Evolutionary conservation across 2,888 invertebrate genomes (phyloP), one percentile per base, ranked within the genome.

Genomic region (Syrista parreyssii): DNA sequence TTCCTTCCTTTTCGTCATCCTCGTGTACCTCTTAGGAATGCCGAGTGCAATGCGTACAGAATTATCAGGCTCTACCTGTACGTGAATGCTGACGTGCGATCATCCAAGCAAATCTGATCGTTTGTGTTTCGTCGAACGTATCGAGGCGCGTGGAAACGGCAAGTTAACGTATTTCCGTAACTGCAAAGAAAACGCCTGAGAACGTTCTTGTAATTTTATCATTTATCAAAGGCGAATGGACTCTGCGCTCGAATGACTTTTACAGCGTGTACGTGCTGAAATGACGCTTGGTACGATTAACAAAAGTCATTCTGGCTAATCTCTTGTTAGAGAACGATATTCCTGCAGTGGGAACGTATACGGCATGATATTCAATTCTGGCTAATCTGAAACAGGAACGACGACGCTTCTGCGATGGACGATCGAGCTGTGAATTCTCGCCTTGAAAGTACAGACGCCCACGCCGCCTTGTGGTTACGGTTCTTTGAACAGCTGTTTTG

Each of bases 11-110:
- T 55, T 2, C 55, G 55, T 55, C 55, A 55, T 23, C 55, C 55
- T 55, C 12, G 33, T 6, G 71, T 72, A 77, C 77, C 77, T 73
- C 35, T 68, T 68, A 74, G 33, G 72, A 76, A 68, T 69, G 30
- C 68, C 23, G 23, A 55, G 15, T 23, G 55, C 55, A 23, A 23
- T 55, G 23, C 23, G 23, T 34, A 9, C 9, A 34, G 34, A 23
- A 55, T 23, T 55, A 55, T 23, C 55, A 9, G 9, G 23, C 9
- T 55, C 23, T 55, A 9, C 55, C 55, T 55, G 55, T 23, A 23
- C 23, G 55, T 55, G 9, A 23, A 9, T 55, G 55, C 2, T 55
- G 55, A 9, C 23, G 23, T 55, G 23, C 23, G 55, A 55, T 55
- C 9, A 55, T 23, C 23, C 23, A 55, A 55, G 23, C 23, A 23